These are phyloP conservation scores for Odocoileus virginianus DNA, from an alignment of 2,113 vertebrate genomes.

Conservation along the genomic window DNA sequence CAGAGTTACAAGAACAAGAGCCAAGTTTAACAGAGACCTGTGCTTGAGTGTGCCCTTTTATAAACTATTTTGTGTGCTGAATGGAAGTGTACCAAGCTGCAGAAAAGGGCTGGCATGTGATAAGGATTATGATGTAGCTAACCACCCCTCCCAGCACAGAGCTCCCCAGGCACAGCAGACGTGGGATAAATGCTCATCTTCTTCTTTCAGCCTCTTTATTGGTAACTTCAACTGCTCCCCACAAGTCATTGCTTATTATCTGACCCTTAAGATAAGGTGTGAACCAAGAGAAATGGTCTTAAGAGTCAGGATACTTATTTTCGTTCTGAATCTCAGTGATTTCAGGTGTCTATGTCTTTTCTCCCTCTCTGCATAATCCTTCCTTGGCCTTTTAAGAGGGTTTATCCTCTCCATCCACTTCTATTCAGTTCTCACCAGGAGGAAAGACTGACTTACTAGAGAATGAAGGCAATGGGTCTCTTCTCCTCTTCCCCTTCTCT, in stretches of 20 bases:
- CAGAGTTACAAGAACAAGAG: neutral
- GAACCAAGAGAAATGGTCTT: neutral
- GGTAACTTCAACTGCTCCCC: neutral
- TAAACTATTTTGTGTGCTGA: neutral
- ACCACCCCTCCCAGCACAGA: rapidly evolving
- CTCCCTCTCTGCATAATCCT: neutral
- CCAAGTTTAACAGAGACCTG: neutral
- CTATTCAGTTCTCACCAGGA: neutral
- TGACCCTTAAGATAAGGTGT: neutral
- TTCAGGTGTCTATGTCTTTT: rapidly evolving
- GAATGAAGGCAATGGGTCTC: rapidly evolving
- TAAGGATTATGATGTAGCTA: neutral
- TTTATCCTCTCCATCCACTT: neutral
- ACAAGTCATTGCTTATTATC: neutral
- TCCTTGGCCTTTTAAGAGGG: neutral
- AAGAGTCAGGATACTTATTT: neutral
- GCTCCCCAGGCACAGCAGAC: rapidly evolving
- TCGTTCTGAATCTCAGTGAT: neutral
- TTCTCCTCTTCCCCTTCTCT: neutral
- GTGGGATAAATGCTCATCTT: neutral
- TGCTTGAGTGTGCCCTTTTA: neutral
- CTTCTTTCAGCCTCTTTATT: neutral
- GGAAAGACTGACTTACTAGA: neutral
- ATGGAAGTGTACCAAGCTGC: neutral
- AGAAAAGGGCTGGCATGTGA: neutral